phyloP scores from a whole-genome alignment of 2,888 invertebrate genomes.

The Clepsis dumicolana region DNA sequence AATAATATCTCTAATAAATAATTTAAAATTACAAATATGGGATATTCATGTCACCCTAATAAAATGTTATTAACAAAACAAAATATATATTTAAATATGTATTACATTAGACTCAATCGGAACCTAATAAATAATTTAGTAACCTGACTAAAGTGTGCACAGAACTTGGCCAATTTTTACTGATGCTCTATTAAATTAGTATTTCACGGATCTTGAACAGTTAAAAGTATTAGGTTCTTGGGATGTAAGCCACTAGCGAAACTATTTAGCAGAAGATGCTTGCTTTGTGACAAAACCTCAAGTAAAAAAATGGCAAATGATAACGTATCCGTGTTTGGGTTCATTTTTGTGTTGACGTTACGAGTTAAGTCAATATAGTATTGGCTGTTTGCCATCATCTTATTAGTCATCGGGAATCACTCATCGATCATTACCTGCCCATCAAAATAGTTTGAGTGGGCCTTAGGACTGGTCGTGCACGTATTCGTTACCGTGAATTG shows the following conservation, averaged over 20 bases:
- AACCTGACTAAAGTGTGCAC: background rate
- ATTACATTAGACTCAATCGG: too few species aligned
- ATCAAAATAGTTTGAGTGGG: conserved; percentile 61
- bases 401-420: conserved; percentile 71
- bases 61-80: too few species aligned
- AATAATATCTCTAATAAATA: background rate
- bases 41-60: too few species aligned
- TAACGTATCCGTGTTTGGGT: conserved; percentile 59
- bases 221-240: conserved; percentile 29
- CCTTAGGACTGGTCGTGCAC: conserved; percentile 66
- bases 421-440: conserved; percentile 71
- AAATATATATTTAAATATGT: too few species aligned
- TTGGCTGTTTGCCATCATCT: conserved; percentile 70
- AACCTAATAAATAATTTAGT: background rate
- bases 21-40: too few species aligned
- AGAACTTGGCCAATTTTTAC: conserved; percentile 16
- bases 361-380: conserved; percentile 69
- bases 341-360: conserved; percentile 56
- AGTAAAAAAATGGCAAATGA: conserved; percentile 28
- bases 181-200: conserved; percentile 27
- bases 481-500: conserved; percentile 46
- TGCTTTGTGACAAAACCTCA: conserved; percentile 14
- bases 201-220: conserved; percentile 21
- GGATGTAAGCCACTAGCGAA: conserved; percentile 8
- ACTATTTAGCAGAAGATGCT: conserved; percentile 3